Base-by-base conservation (phyloP, 2,888 invertebrate species). In the Stictocephala bisonia region DNA sequence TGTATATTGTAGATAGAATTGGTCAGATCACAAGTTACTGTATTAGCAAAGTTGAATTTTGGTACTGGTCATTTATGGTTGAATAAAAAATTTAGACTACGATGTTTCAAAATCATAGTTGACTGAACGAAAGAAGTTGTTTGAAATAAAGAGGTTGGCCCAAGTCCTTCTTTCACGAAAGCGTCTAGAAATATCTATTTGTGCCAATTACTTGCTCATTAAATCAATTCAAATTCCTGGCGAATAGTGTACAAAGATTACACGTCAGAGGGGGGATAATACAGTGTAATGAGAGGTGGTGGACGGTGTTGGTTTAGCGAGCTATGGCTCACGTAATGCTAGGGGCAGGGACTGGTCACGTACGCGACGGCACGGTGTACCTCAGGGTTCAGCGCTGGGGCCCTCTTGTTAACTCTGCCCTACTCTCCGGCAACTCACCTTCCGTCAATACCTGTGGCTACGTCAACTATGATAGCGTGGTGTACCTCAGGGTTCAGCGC, bases 211-310 rank as follows among this genome's bases (percentile, higher is more conserved):
- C 41, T 58, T 71, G 58, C 58, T 71, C 70, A 71, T 71, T 71
- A 71, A 71, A 71, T 71, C 70, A 71, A 71, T 71, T 58, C 70
- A 71, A 71, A 71, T 71, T 71, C 70, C 70, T 71, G 58, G 70
- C 70, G 70, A 71, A 71, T 71, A 71, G 56, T 71, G 70, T 58
- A 44, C 70, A 58, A 44, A 58, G 44, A 71, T 71, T 71, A 71
- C 70, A 71, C 70, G 26, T 26, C 70, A 18, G 41, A 26, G 70
- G 41, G 70, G 70, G 56, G 70, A 71, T 71, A 71, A 71, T 71
- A 56, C 70, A 27, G 44, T 41, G 41, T 71, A 58, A 71, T 71
- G 40, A 71, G 13, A 44, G 70, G 70, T 70, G 58, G 56, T 56
- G 70, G 56, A 58, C 58, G 58, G 70, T 71, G 70, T 71, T 71